These are phyloP conservation scores for Bruchidius siliquastri DNA, from an alignment of 2,888 invertebrate genomes.

Conservation along the genomic window DNA sequence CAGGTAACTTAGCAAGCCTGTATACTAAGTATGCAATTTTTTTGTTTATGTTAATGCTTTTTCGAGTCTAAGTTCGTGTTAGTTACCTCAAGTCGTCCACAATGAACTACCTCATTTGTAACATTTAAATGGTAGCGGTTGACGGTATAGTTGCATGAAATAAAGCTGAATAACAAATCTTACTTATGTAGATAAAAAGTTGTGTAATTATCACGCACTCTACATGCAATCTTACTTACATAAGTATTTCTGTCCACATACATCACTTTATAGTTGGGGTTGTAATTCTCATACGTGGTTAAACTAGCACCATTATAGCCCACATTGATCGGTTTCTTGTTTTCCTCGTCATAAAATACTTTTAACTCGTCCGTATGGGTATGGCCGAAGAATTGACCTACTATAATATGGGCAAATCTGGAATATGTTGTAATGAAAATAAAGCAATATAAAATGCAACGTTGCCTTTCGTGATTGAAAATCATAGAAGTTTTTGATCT, in stretches of 20 bases:
- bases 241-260: constrained; percentile 32
- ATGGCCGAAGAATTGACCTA: constrained; percentile 81
- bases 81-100: too few relatives aligned
- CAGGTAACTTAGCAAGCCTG: too few relatives aligned
- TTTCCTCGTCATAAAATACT: constrained; percentile 56
- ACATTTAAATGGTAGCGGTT: too few relatives aligned
- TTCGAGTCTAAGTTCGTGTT: too few relatives aligned
- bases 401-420: constrained; percentile 68
- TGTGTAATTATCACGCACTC: too few relatives aligned
- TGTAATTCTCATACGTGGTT: constrained; percentile 58
- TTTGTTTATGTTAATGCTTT: too few relatives aligned
- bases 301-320: constrained; percentile 63
- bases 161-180: too few relatives aligned
- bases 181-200: not conserved
- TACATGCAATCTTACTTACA: constrained; percentile 30
- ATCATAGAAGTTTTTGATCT: too few relatives aligned
- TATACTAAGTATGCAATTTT: too few relatives aligned
- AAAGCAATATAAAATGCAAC: not conserved
- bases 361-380: constrained; percentile 73
- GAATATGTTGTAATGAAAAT: constrained; percentile 2
- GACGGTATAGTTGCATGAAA: too few relatives aligned
- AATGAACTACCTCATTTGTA: too few relatives aligned
- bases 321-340: constrained; percentile 58
- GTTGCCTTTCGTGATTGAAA: too few relatives aligned
- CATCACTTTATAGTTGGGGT: constrained; percentile 54